Base-by-base conservation (phyloP, 2,797 vertebrate species). In the Phoebastria nigripes region DNA sequence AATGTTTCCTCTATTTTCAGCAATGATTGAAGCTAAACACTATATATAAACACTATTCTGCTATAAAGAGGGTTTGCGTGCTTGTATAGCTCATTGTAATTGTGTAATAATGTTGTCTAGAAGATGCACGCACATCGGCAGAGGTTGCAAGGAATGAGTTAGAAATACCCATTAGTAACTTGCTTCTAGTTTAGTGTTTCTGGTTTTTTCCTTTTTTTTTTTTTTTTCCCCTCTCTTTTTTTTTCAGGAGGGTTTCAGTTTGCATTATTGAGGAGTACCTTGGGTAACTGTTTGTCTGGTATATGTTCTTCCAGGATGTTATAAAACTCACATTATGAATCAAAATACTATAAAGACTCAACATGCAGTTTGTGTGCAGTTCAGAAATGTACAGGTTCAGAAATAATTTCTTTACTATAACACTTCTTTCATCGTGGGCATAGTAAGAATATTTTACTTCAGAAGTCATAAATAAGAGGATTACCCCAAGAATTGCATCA, bases 1-100 rank as follows among this genome's bases (percentile, higher is more conserved):
- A 96, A 74, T 49, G n/a, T 72, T 89, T 87, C 70, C 37, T 72
- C 29, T 37, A 44, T 89, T 69, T 69, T 14, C 86, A 58, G 49
- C 26, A 91, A 5, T 71, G 51, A 76, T 24, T 9, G 18, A 92
- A 82, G 35, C 55, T 91, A 55, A 94, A 59, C 16, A 6, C 25
- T 72, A 3, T 22, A 5, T 79, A 9, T n/a, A 91, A 96, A 72
- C 52, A 22, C 28, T 44, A 1, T 35, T 82, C 20, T 89, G 58
- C 62, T 69, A 26, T 39, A 52, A 76, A 83, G 59, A 58, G 59
- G 7, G 14, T 47, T 87, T 52, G 51, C 11, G 5, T 88, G 51
- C 76, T 70, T 83, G 39, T 67, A 81, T 82, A 91, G 29, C 55
- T 87, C 73, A 31, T 31, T 8, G 18, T 47, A 90, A 85, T 95